Evolutionary conservation across 2,888 invertebrate species (phyloP).

Genomic region (Parthenolecanium corni): DNA sequence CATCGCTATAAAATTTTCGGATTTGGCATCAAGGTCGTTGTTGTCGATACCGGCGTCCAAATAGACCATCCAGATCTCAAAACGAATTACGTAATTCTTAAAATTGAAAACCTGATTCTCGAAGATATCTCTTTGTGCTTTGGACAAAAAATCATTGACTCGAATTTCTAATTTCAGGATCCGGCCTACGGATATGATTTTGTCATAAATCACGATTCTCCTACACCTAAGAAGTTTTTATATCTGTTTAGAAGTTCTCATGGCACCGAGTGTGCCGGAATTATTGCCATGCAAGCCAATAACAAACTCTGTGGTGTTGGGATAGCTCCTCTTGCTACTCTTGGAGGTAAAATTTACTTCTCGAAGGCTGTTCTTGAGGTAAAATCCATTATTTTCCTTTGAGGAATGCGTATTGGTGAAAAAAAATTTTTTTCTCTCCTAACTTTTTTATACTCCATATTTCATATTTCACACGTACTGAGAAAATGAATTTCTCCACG

Average conservation of each 20-base stretch:
- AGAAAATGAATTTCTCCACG: no score
- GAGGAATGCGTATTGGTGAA: no score
- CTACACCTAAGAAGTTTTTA: no score
- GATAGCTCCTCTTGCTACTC: conserved; percentile 68
- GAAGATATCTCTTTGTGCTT: background rate
- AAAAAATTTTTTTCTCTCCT: no score
- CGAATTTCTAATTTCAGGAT: background rate
- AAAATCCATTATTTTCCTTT: no score
- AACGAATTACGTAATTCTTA: background rate
- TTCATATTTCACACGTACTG: no score
- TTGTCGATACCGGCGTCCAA: background rate
- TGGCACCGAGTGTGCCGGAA: conserved; percentile 87
- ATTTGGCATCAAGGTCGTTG: background rate
- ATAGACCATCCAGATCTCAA: background rate
- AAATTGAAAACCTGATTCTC: background rate
- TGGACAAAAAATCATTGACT: background rate
- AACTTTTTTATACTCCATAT: no score
- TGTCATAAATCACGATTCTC: background rate
- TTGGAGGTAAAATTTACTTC: conserved; percentile 54
- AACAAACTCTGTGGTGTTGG: conserved; percentile 88
- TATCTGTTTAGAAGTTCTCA: conserved; percentile 47
- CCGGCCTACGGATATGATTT: background rate
- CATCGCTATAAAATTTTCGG: background rate
- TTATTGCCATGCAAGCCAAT: conserved; percentile 77
- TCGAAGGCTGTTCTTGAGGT: background rate